These are phyloP conservation scores for Petrocephalus schoutedeni DNA, from an alignment of 2,797 vertebrate species.

Conservation along the genomic window DNA sequence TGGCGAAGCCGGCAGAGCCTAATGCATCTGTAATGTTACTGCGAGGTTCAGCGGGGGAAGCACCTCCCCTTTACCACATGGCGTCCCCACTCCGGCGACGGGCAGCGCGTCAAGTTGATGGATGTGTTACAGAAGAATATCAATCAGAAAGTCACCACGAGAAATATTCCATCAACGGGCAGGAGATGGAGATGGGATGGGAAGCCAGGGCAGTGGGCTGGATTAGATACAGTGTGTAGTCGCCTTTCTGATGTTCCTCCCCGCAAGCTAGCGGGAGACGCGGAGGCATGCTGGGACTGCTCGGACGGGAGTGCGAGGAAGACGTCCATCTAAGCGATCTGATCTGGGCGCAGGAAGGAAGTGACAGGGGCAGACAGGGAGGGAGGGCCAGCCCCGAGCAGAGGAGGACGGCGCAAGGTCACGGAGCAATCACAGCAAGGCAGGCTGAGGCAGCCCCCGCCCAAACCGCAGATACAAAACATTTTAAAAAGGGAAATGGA, in stretches of 20 bases:
- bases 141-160: neutral
- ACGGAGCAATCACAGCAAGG: slow-evolving; percentile 9
- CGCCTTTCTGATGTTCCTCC: neutral
- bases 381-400: neutral
- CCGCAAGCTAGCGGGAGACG: neutral
- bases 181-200: neutral
- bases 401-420: neutral
- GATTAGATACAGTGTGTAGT: neutral
- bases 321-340: neutral
- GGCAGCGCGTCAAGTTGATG: neutral
- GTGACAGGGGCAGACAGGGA: neutral
- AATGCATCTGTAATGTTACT: neutral
- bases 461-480: neutral
- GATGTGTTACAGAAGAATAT: neutral
- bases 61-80: neutral
- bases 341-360: neutral
- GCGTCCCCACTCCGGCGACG: neutral
- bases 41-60: neutral
- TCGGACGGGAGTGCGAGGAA: neutral
- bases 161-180: neutral
- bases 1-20: neutral
- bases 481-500: slow-evolving; percentile 8
- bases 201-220: neutral
- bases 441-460: slow-evolving; percentile 14
- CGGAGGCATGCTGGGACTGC: neutral